These are phyloP conservation scores for Hecatera dysodea DNA, from an alignment of 2,888 invertebrate genomes.

Conservation along the genomic window DNA sequence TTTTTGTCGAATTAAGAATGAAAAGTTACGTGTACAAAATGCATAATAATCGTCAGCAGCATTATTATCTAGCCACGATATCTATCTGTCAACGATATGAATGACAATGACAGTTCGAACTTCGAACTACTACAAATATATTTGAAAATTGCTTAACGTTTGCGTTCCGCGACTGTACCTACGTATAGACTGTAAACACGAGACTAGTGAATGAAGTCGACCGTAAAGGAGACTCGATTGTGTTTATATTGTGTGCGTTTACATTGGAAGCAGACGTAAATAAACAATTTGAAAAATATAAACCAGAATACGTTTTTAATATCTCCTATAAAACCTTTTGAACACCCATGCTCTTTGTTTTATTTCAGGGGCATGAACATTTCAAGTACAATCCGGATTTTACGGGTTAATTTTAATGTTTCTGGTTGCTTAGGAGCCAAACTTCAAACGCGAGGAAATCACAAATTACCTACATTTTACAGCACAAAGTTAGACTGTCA, in stretches of 20 bases:
- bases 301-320: conserved; percentile 33
- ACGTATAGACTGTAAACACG: conserved; percentile 7
- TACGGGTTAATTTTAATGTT: conserved; percentile 9
- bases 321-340: conserved; percentile 1
- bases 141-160: background rate
- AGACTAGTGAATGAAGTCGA: conserved; percentile 42
- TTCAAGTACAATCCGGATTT: conserved; percentile 29
- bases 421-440: background rate
- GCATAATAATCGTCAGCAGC: background rate
- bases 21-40: background rate
- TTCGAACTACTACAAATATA: background rate
- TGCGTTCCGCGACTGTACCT: background rate
- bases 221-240: conserved; percentile 34
- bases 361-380: conserved; percentile 16
- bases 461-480: conserved; percentile 27
- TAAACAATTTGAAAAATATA: conserved; percentile 36
- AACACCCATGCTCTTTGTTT: conserved; percentile 21
- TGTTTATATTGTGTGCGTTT: conserved; percentile 11
- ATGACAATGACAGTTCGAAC: background rate
- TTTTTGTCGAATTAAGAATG: background rate
- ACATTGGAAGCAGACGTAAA: conserved; percentile 18
- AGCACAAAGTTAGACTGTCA: conserved; percentile 10
- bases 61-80: too few species aligned
- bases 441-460: conserved; percentile 31
- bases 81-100: background rate